These are phyloP conservation scores for Ectropis crepuscularia DNA, from an alignment of 2,888 invertebrate species.

Conservation along the genomic window DNA sequence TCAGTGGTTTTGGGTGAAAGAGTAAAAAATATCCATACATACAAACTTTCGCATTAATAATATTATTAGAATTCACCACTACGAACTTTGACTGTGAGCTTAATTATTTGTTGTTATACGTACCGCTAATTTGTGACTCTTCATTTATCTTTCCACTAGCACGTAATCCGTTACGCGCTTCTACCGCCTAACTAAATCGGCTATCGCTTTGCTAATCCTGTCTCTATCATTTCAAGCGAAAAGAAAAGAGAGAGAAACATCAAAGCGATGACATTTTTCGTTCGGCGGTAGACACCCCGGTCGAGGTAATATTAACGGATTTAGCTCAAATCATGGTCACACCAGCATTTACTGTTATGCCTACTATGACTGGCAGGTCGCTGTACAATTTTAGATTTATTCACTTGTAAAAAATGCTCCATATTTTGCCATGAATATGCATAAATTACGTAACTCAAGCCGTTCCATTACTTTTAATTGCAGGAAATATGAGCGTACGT, in stretches of 20 bases:
- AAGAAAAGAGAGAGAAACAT: too few species aligned
- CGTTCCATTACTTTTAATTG: conserved; percentile 24
- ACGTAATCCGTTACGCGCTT: conserved; percentile 8
- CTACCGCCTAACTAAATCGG: too few species aligned
- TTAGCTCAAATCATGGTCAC: conserved; percentile 11
- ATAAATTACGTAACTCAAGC: conserved; percentile 19
- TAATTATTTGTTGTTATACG: too few species aligned
- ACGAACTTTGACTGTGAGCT: too few species aligned
- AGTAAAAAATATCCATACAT: too few species aligned
- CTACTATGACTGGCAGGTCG: not conserved
- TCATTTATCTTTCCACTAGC: conserved; percentile 4
- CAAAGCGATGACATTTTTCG: too few species aligned
- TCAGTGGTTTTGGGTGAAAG: too few species aligned
- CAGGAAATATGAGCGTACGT: conserved; percentile 24
- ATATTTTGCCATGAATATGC: conserved; percentile 9
- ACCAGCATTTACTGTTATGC: conserved; percentile 9
- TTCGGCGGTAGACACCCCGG: too few species aligned
- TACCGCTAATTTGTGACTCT: not conserved
- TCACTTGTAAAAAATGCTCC: conserved; percentile 8
- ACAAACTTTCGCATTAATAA: too few species aligned
- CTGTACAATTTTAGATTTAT: not conserved
- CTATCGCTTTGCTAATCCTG: too few species aligned
- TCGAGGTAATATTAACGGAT: conserved; percentile 15
- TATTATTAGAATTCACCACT: too few species aligned
- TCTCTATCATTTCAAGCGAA: too few species aligned